Evolutionary conservation across 2,797 vertebrate species (phyloP).

Genomic region (Mormyrops attenuatus): DNA sequence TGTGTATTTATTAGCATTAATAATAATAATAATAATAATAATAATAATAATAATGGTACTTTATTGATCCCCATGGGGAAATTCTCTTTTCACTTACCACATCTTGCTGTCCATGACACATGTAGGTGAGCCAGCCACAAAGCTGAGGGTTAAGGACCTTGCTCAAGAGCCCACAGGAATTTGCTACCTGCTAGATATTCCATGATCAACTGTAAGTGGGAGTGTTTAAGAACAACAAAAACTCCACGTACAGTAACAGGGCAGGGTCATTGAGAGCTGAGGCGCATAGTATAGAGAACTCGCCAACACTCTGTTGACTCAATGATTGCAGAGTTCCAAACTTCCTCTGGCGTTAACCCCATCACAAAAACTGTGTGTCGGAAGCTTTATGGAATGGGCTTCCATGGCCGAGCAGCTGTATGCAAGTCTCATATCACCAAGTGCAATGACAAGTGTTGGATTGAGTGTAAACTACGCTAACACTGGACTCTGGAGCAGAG

Average conservation of each 20-base stretch:
- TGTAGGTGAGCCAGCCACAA: not conserved
- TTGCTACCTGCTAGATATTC: not conserved
- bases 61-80: not conserved
- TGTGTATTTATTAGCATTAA: not conserved
- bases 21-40: not conserved
- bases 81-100: not conserved
- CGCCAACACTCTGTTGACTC: not conserved
- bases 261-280: not conserved
- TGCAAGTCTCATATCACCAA: not conserved
- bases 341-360: not conserved
- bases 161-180: not conserved
- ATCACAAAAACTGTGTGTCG: not conserved
- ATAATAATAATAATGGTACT: not conserved
- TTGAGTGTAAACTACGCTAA: not conserved
- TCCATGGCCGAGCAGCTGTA: not conserved
- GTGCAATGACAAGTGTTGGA: not conserved
- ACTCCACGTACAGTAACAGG: not conserved
- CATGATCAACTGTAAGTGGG: not conserved
- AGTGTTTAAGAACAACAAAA: not conserved
- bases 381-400: not conserved
- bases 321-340: not conserved
- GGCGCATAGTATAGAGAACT: not conserved
- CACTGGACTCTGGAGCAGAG: not conserved
- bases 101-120: not conserved
- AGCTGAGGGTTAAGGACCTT: not conserved